Conservation (phyloP, 1,140 invertebrate species). For the Drosophila leontia region DNA sequence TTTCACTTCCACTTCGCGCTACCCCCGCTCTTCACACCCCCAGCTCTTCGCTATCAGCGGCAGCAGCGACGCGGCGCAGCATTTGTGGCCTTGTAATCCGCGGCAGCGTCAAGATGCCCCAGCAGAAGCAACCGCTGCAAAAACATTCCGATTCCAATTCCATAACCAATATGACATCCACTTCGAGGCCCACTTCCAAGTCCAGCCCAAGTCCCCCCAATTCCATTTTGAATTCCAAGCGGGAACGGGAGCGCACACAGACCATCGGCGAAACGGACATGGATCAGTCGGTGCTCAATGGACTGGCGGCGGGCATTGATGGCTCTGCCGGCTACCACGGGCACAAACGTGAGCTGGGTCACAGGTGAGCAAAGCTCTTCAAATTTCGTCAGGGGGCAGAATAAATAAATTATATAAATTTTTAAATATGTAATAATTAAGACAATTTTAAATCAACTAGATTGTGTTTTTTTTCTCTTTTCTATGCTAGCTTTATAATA, state of each 20-base stretch:
- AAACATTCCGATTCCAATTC: conserved; percentile 34
- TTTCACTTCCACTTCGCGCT: conserved; percentile 13
- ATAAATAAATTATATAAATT: neutral
- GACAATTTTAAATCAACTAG: neutral
- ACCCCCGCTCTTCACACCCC: conserved; percentile 10
- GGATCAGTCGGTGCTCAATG: conserved; percentile 79
- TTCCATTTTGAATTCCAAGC: conserved; percentile 11
- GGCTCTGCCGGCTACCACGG: conserved; percentile 53
- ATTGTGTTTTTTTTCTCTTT: neutral
- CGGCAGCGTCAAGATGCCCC: conserved; percentile 58
- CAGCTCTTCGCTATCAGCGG: conserved; percentile 42
- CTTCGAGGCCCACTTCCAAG: neutral
- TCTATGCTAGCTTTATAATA: too few species aligned
- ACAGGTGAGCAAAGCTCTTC: conserved; percentile 66
- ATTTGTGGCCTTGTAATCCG: conserved; percentile 62
- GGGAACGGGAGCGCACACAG: conserved; percentile 53
- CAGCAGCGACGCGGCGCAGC: conserved; percentile 55
- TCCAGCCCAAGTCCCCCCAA: neutral
- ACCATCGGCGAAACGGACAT: conserved; percentile 78
- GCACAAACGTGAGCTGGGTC: conserved; percentile 75
- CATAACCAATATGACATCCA: conserved; percentile 6
- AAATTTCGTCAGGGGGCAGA: neutral
- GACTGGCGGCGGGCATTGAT: conserved; percentile 46
- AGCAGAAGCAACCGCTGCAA: conserved; percentile 32
- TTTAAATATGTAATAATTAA: neutral